These are phyloP conservation scores for Stratiolaelaps scimitus DNA, from an alignment of 1,140 invertebrate genomes.

Conservation along the genomic window DNA sequence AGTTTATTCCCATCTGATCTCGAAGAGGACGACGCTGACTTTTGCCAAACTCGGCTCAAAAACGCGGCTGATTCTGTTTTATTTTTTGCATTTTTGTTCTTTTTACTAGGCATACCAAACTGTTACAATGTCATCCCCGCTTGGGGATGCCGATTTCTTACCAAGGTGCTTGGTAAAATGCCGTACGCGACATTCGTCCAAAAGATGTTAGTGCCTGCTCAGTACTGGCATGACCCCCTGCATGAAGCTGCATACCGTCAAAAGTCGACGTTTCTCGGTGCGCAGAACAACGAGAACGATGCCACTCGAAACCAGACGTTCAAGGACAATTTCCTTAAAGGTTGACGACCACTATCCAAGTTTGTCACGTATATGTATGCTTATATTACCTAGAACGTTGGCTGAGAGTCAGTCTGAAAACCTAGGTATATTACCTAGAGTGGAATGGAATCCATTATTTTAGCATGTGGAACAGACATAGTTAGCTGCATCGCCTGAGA, in stretches of 20 bases:
- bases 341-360: too few relatives aligned
- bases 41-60: too few relatives aligned
- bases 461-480: too few relatives aligned
- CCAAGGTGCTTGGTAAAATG: not conserved
- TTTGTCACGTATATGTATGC: too few relatives aligned
- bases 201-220: not conserved
- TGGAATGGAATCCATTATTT: too few relatives aligned
- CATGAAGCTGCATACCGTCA: not conserved
- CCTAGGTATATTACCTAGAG: too few relatives aligned
- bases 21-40: too few relatives aligned
- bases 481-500: too few relatives aligned
- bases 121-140: not conserved
- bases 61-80: not conserved
- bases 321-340: slow-evolving; percentile 1
- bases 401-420: too few relatives aligned
- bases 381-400: too few relatives aligned
- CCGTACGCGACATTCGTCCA: not conserved
- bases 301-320: not conserved
- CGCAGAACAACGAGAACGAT: not conserved
- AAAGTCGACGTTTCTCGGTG: not conserved
- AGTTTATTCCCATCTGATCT: too few relatives aligned
- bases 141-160: not conserved
- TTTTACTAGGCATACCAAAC: not conserved
- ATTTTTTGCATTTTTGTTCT: not conserved
- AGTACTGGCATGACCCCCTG: slow-evolving; percentile 5